These are phyloP conservation scores for Cremastinae sp. DNA, from an alignment of 2,888 invertebrate species.

Conservation along the genomic window DNA sequence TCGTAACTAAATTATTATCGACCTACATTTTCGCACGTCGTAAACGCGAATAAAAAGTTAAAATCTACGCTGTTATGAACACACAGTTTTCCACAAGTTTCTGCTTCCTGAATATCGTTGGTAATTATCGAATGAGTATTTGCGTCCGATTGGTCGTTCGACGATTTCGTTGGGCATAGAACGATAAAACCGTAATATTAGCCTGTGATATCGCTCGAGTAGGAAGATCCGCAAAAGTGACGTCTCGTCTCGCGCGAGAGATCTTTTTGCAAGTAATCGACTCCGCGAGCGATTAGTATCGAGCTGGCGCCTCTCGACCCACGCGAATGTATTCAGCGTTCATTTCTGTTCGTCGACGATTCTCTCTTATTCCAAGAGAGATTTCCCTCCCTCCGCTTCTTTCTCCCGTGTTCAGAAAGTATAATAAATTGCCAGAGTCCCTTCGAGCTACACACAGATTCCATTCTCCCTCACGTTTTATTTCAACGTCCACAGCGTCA, in stretches of 20 bases:
- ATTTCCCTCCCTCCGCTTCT: not conserved
- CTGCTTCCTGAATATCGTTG: not conserved
- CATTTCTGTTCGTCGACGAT: constrained; percentile 28
- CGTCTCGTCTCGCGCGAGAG: constrained; percentile 16
- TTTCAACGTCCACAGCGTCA: constrained; percentile 32
- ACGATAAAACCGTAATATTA: constrained; percentile 18
- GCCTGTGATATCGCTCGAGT: not conserved
- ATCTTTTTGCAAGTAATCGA: constrained; percentile 53
- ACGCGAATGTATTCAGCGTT: constrained; percentile 48
- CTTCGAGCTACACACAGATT: constrained; percentile 36
- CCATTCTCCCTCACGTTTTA: constrained; percentile 37
- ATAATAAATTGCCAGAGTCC: constrained; percentile 52
- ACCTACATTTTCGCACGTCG: too few relatives aligned
- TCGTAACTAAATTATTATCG: too few relatives aligned
- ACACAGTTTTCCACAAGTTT: not conserved
- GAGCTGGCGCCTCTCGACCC: constrained; percentile 61
- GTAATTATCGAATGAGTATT: not conserved
- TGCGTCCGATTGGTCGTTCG: not conserved
- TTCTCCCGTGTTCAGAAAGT: constrained; percentile 12
- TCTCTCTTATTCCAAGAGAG: constrained; percentile 1
- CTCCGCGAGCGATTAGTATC: constrained; percentile 58
- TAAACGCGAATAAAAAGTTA: too few relatives aligned
- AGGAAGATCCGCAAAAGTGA: constrained; percentile 12
- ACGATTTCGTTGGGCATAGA: constrained; percentile 2
- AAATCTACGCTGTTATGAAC: not conserved